A percentile compares a stretch with the other conserved stretches of the same genome.
These are phyloP conservation scores for Periplaneta americana DNA, from an alignment of 1,140 invertebrate species.

Conservation along the genomic window DNA sequence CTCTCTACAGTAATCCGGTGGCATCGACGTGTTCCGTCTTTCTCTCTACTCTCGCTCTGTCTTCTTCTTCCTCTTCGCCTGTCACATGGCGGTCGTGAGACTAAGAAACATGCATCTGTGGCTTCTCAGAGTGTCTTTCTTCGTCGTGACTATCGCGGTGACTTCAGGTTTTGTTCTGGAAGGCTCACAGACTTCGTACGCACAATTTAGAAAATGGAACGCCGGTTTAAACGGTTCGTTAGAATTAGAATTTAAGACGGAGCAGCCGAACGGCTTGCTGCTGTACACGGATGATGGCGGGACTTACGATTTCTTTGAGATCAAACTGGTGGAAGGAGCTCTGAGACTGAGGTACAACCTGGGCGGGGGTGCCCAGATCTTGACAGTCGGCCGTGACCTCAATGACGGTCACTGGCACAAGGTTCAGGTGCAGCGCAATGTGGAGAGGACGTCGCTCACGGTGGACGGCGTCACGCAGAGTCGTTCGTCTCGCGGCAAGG, in stretches of 20 bases:
- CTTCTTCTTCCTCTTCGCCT: background rate
- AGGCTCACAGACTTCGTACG: constrained; percentile 79
- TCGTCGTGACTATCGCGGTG: background rate
- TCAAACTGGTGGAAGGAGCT: constrained; percentile 87
- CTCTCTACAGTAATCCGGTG: background rate
- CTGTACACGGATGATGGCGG: constrained; percentile 93
- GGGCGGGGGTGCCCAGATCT: constrained; percentile 78
- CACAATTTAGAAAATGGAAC: constrained; percentile 87
- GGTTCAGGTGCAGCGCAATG: constrained; percentile 66
- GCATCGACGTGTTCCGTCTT: background rate
- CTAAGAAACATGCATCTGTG: background rate
- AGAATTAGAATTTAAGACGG: constrained; percentile 88
- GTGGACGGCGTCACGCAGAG: constrained; percentile 74
- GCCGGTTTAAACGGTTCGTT: constrained; percentile 78
- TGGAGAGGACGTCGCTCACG: constrained; percentile 70
- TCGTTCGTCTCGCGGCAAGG: constrained; percentile 71
- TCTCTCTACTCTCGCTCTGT: background rate
- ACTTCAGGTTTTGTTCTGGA: constrained; percentile 60
- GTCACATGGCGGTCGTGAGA: background rate
- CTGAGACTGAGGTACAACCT: constrained; percentile 83
- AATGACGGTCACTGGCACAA: constrained; percentile 90
- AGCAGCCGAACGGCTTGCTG: constrained; percentile 80
- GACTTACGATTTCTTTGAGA: constrained; percentile 90
- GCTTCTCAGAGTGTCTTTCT: background rate
- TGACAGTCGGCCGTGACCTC: constrained; percentile 78